A percentile compares a stretch with the other conserved stretches of the same genome.
Evolutionary conservation across 1,140 invertebrate genomes (phyloP).

Genomic region (Drosophila ironensis): DNA sequence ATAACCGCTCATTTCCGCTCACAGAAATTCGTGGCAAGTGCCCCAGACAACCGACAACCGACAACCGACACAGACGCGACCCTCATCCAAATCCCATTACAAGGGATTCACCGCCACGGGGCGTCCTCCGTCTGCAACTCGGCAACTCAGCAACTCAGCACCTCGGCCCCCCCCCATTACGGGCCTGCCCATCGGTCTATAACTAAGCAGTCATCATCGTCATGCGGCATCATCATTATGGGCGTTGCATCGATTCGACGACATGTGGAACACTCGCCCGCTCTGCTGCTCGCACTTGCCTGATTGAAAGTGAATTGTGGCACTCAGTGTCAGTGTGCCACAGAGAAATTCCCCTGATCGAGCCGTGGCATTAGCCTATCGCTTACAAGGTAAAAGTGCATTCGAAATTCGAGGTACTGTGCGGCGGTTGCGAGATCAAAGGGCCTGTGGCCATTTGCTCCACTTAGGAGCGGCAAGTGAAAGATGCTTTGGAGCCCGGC

Average conservation of each 20-base stretch:
- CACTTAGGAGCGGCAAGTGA: conserved; percentile 55
- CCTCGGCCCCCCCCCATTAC: not conserved
- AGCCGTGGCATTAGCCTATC: no score
- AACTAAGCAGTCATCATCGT: not conserved
- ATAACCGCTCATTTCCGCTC: conserved; percentile 68
- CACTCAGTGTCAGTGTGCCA: conserved; percentile 28
- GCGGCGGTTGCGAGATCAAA: conserved; percentile 8
- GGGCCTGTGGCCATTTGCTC: conserved; percentile 43
- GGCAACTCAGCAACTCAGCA: no score
- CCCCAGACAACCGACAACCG: conserved; percentile 33
- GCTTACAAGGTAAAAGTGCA: not conserved
- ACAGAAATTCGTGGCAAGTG: conserved; percentile 35
- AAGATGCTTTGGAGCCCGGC: conserved; percentile 42
- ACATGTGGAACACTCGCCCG: conserved; percentile 32
- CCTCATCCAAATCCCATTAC: conserved; percentile 50
- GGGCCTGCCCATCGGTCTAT: not conserved
- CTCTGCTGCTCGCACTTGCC: no score
- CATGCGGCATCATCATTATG: not conserved
- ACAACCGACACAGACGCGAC: no score
- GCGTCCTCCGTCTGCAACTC: conserved; percentile 34
- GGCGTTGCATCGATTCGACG: conserved; percentile 23
- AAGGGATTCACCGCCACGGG: conserved; percentile 41
- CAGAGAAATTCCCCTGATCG: no score
- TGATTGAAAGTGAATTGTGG: conserved; percentile 69
- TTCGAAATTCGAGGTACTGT: not conserved